Percentiles rank a stretch among this genome's conserved stretches.
These are phyloP conservation scores for Adelges cooleyi DNA, from an alignment of 1,140 invertebrate species.

Conservation along the genomic window DNA sequence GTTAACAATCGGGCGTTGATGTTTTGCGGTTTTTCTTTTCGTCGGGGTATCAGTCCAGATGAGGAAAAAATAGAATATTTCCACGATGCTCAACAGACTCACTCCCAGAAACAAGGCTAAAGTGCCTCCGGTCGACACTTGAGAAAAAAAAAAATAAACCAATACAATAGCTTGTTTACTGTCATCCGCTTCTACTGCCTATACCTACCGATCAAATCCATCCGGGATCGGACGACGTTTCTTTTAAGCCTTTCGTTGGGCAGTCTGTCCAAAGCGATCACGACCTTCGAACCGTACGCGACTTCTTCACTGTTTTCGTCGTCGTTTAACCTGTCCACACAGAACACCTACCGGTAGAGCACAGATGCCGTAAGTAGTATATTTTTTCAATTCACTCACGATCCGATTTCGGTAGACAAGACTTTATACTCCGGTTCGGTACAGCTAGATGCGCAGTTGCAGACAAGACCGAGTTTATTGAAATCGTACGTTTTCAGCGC, in stretches of 20 bases:
- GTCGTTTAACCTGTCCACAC: not conserved
- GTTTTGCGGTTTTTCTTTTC: not conserved
- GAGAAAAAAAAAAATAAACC: conserved; percentile 11
- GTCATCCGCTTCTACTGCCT: not conserved
- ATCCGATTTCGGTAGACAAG: conserved; percentile 25
- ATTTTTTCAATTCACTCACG: conserved; percentile 30
- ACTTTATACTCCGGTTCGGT: conserved; percentile 44
- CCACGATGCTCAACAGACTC: conserved; percentile 50
- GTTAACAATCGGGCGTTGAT: not conserved
- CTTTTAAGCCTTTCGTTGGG: conserved; percentile 49
- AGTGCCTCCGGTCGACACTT: conserved; percentile 52
- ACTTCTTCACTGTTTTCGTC: not conserved
- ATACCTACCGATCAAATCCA: conserved; percentile 49
- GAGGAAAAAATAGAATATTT: conserved; percentile 45
- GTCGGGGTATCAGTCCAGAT: conserved; percentile 34
- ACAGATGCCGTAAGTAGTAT: too few species aligned
- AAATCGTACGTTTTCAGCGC: conserved; percentile 42
- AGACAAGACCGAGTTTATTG: conserved; percentile 42
- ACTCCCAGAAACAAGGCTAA: conserved; percentile 50
- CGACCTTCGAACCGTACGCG: conserved; percentile 38
- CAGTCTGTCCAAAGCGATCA: conserved; percentile 44
- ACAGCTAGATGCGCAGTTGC: conserved; percentile 49
- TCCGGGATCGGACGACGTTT: conserved; percentile 47
- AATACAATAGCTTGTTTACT: too few species aligned
- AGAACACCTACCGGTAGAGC: not conserved